phyloP scores from a whole-genome alignment of 1,140 invertebrate species.

The Vanessa atalanta region DNA sequence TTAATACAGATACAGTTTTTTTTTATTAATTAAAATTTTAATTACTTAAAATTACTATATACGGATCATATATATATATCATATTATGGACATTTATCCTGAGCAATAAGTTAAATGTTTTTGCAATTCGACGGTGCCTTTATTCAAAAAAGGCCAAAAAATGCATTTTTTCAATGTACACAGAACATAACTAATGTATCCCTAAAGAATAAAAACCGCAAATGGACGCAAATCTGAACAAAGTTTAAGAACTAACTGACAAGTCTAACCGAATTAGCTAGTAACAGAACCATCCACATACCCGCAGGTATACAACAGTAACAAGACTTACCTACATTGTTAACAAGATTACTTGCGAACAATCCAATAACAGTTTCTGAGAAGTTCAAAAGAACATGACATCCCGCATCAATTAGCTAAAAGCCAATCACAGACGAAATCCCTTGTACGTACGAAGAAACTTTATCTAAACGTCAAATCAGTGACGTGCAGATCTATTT shows the following conservation, averaged over 20 bases:
- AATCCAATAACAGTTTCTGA: constrained; percentile 37
- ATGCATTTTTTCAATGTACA: no score
- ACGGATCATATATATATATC: no score
- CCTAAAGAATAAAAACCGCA: not conserved
- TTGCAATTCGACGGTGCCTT: no score
- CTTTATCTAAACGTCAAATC: constrained; percentile 9
- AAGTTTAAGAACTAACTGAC: constrained; percentile 2
- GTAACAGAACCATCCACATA: constrained; percentile 12
- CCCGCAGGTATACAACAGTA: constrained; percentile 13
- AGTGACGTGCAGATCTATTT: not conserved
- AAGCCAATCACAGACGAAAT: constrained; percentile 34
- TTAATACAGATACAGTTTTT: no score
- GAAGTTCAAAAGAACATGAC: constrained; percentile 28
- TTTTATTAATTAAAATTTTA: no score
- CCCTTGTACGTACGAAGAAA: not conserved
- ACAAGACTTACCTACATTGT: constrained; percentile 29
- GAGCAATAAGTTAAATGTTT: no score
- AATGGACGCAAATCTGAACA: not conserved
- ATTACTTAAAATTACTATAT: no score
- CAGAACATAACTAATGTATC: not conserved
- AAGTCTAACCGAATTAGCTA: constrained; percentile 26
- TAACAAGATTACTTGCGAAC: constrained; percentile 29
- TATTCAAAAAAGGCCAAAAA: not conserved
- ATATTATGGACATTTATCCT: no score
- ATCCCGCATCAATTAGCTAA: constrained; percentile 34